Evolutionary conservation across 2,113 vertebrate genomes (phyloP).

Genomic region (Salvator merianae): DNA sequence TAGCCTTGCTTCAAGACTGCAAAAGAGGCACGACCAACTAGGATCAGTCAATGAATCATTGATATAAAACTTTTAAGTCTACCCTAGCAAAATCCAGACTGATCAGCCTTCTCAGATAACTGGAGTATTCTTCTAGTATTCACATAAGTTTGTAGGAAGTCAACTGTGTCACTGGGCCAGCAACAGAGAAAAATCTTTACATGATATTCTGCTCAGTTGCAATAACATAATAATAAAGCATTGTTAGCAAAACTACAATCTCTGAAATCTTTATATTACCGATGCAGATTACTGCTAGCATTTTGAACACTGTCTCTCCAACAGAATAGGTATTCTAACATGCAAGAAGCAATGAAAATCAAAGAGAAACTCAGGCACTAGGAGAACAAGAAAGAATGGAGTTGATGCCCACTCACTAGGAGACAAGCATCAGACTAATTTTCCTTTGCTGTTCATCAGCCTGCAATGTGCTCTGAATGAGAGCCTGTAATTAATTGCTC

Average conservation of each 20-base stretch:
- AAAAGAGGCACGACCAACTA: neutral
- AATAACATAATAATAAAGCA: neutral
- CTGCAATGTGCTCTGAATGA: constrained; percentile 67
- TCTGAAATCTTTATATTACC: neutral
- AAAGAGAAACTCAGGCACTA: neutral
- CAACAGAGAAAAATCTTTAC: neutral
- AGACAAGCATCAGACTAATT: constrained; percentile 51
- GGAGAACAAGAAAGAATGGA: neutral
- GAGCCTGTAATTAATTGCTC: constrained; percentile 71
- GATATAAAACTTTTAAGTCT: neutral
- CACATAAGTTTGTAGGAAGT: neutral
- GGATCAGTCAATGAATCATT: neutral
- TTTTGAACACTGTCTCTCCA: neutral
- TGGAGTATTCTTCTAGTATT: neutral
- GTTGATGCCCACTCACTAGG: constrained; percentile 8
- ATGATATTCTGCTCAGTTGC: neutral
- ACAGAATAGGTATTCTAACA: constrained; percentile 8
- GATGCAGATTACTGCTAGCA: neutral
- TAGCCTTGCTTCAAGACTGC: constrained; percentile 11
- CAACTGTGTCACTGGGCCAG: neutral
- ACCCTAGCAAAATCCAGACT: neutral
- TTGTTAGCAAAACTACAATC: neutral
- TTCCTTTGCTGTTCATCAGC: constrained; percentile 66
- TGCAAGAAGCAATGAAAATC: constrained; percentile 25
- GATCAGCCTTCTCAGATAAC: neutral